Conservation (phyloP, 2,888 invertebrate genomes). For the Mythimna loreyi region DNA sequence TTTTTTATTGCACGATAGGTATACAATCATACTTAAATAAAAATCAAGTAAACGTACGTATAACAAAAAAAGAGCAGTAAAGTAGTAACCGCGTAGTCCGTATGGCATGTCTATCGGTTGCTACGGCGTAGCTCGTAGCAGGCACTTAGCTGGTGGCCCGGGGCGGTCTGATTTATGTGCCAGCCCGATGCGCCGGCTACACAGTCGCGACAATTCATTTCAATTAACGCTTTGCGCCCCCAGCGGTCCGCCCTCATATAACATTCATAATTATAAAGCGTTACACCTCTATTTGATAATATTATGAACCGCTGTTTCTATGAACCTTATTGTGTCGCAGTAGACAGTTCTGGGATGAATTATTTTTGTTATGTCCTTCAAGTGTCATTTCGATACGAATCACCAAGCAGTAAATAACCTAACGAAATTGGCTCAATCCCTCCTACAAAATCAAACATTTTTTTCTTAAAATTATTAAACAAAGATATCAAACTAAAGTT, state of each 20-base stretch:
- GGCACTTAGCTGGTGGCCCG: conserved; percentile 89
- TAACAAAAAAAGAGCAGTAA: conserved; percentile 8
- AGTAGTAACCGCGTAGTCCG: conserved; percentile 1
- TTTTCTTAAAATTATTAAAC: not conserved
- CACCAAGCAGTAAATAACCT: not conserved
- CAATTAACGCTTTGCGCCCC: conserved; percentile 86
- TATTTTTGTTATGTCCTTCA: not conserved
- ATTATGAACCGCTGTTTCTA: conserved; percentile 24
- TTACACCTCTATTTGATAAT: conserved; percentile 58
- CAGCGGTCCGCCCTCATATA: conserved; percentile 70
- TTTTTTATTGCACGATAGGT: too few relatives aligned
- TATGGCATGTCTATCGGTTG: conserved; percentile 69
- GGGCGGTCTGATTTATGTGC: conserved; percentile 89
- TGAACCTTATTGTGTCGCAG: conserved; percentile 1
- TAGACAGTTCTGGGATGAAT: conserved; percentile 8
- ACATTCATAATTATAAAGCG: conserved; percentile 68
- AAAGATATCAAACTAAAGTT: conserved; percentile 3
- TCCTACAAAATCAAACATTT: not conserved
- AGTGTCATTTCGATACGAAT: not conserved
- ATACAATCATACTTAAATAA: not conserved
- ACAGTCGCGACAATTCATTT: conserved; percentile 89
- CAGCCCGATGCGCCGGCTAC: conserved; percentile 84
- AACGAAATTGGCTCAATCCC: not conserved
- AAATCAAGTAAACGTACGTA: not conserved
- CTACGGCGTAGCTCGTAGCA: conserved; percentile 76